Evolutionary conservation across 2,888 invertebrate genomes (phyloP), one percentile per base, ranked within the genome.

Genomic region (Hesperia comma): DNA sequence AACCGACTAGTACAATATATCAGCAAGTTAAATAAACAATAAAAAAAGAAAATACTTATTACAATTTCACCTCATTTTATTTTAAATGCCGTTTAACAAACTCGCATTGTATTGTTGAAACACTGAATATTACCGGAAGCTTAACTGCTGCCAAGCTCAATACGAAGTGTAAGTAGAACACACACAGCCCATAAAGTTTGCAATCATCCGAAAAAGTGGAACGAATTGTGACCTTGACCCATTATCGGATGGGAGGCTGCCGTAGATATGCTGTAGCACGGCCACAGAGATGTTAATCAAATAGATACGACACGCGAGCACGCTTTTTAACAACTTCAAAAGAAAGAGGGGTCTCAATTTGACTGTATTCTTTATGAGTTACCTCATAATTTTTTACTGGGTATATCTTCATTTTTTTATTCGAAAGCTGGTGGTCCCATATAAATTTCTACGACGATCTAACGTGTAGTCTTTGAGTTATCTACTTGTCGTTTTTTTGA

Each of bases 161-260:
- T 46, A 46, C 43, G 15, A 46, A 46, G 49, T 2, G 6, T 0
- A 17, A n/a, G 49, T 19, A 12, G 12, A 19, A 12, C 49, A 49
- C 5, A 49, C 15, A 15, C 63, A 51, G 19, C 41, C 71, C 71
- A 74, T 76, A 77, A 81, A 80, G 72, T 78, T 80, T 75, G 79
- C 79, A 81, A 81, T 79, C 75, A 74, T 71, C 79, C 79, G 74
- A 83, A 83, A 81, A 81, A 80, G 69, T 80, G 68, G 82, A 73
- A 67, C 79, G 71, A 68, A 69, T 61, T 6, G 17, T 75, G 82
- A 72, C 84, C 85, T 46, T 85, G 85, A 84, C 84, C 83, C 69
- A 75, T 70, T 68, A 68, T 66, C 51, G 49, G 32, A 51, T 15
- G 51, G 41, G 17, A 49, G 53, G 17, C 12, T 17, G 19, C 17